phyloP scores from a whole-genome alignment of 2,888 invertebrate species.

The Drosophila borealis region DNA sequence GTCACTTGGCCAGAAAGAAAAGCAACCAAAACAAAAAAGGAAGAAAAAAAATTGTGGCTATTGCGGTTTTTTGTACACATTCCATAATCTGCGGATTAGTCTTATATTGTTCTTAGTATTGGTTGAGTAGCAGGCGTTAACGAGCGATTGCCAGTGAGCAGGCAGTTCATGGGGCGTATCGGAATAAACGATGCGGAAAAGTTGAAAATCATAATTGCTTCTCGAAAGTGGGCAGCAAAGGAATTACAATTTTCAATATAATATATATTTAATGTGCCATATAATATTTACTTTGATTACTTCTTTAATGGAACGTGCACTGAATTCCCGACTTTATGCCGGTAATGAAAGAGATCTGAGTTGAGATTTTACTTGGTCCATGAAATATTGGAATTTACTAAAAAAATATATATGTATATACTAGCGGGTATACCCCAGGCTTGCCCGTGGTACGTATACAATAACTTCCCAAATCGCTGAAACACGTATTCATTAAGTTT shows the following conservation, averaged over 20 bases:
- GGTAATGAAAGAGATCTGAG: not conserved
- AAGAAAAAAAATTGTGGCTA: constrained; percentile 10
- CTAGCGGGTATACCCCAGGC: too few species aligned
- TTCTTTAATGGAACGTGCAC: not conserved
- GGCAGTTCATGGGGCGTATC: constrained; percentile 51
- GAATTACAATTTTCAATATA: constrained; percentile 18
- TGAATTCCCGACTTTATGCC: not conserved
- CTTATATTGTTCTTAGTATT: constrained; percentile 40
- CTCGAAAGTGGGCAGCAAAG: constrained; percentile 19
- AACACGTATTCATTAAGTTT: too few species aligned
- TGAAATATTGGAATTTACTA: too few species aligned
- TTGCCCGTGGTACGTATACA: too few species aligned
- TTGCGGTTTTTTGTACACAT: constrained; percentile 64
- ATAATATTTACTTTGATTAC: constrained; percentile 23
- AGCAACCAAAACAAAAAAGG: constrained; percentile 4
- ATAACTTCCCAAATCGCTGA: too few species aligned
- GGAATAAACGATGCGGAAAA: constrained; percentile 55
- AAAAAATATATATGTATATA: too few species aligned
- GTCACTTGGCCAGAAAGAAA: constrained; percentile 16
- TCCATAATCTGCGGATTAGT: constrained; percentile 72
- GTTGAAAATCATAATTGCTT: constrained; percentile 53
- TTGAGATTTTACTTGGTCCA: too few species aligned
- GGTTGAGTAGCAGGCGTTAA: constrained; percentile 48
- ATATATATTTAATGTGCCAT: constrained; percentile 22
- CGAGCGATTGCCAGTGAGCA: constrained; percentile 52